Base-by-base conservation (phyloP, 2,113 vertebrate species). In the Meleagris gallopavo region DNA sequence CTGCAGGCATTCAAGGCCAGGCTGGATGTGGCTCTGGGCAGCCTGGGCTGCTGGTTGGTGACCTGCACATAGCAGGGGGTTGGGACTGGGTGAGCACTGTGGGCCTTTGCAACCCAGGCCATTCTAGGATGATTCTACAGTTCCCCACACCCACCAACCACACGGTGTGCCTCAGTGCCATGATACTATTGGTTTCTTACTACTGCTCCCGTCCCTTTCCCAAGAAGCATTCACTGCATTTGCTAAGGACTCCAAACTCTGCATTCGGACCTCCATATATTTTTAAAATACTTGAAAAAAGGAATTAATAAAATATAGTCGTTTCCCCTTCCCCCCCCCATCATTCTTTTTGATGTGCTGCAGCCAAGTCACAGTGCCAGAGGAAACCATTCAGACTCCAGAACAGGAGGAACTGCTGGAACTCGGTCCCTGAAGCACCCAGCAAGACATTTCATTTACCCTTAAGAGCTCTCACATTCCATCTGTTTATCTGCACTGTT, bases 321-420 rank as follows among this genome's bases (percentile, higher is more conserved):
- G n/a, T n/a, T 52, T 82, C 14, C 25, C 24, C 11, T n/a, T 61
- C 64, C 46, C 17, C n/a, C 9, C 65, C 46, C 17, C 18, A 48
- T 36, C 54, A 41, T 58, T 20, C 3, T 48, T 88, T 34, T 34
- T 36, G 21, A 50, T 71, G 57, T 41, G 66, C 48, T 78, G 2
- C 11, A 70, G 80, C 2, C 0, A 54, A 3, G 5, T 34, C 45
- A 6, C 4, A 41, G 62, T 19, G 41, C 52, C 62, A 41, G 16
- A 22, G 61, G 18, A 46, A 60, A 69, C 40, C 67, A 46, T 10
- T 48, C 66, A 0, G 2, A 24, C 52, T 89, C 27, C 50, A 17
- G 43, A 61, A 29, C 38, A 45, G 50, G 29, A 25, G 29, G 40
- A 83, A 83, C 54, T 4, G 36, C 57, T 41, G 14, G 22, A 79